These are phyloP conservation scores for Phyllopteryx taeniolatus DNA, from an alignment of 2,113 vertebrate genomes.

Conservation along the genomic window DNA sequence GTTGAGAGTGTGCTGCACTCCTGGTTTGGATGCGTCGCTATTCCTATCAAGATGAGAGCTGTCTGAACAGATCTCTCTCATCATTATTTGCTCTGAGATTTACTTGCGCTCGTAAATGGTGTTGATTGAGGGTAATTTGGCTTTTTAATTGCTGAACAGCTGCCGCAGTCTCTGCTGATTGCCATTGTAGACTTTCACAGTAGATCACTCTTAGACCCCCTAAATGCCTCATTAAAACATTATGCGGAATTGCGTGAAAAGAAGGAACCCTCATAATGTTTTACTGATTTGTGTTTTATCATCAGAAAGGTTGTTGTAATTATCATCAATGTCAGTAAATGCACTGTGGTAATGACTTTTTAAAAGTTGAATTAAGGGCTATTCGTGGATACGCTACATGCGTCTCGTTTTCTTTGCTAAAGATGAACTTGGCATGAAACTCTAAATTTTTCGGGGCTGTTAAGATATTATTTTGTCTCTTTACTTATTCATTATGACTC, in stretches of 20 bases:
- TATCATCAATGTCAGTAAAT: constrained; percentile 71
- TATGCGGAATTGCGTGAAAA: constrained; percentile 62
- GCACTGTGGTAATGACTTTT: constrained; percentile 48
- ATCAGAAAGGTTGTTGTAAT: constrained; percentile 66
- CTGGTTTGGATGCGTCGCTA: constrained; percentile 67
- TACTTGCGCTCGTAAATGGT: constrained; percentile 74
- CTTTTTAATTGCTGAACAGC: constrained; percentile 78
- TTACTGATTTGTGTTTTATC: constrained; percentile 70
- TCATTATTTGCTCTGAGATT: constrained; percentile 73
- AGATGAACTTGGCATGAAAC: constrained; percentile 40
- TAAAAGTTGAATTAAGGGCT: constrained; percentile 55
- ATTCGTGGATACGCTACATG: constrained; percentile 41
- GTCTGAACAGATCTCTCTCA: constrained; percentile 73
- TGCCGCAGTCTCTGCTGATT: constrained; percentile 74
- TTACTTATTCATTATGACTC: constrained; percentile 30
- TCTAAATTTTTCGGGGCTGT: constrained; percentile 30
- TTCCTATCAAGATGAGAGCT: constrained; percentile 73
- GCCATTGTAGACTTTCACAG: constrained; percentile 74
- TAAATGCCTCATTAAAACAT: constrained; percentile 71
- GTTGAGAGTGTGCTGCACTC: constrained; percentile 43
- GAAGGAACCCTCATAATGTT: constrained; percentile 56
- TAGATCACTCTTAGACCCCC: constrained; percentile 68
- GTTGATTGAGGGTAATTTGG: constrained; percentile 80
- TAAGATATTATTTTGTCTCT: constrained; percentile 19
- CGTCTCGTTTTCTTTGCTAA: constrained; percentile 33